A percentile compares a stretch with the other conserved stretches of the same genome.
Conservation (phyloP, 23 tunicate species). For the Ciona savignyi region DNA sequence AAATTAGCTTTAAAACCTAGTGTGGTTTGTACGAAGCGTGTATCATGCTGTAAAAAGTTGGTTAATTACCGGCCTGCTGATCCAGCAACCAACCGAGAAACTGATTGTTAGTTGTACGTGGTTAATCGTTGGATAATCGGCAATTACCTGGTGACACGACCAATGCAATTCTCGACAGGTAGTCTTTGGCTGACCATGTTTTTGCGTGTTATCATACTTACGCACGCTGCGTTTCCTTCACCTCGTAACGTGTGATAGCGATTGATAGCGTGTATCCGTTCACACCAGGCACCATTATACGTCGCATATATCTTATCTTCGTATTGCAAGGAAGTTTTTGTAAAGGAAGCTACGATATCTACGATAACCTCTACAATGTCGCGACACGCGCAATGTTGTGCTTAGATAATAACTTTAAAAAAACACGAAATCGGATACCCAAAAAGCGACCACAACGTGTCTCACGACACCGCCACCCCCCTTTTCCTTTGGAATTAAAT, state of each 20-base stretch:
- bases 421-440: neutral
- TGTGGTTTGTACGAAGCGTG: no score
- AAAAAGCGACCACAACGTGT: neutral
- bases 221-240: slow-evolving; percentile 1
- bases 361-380: neutral
- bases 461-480: neutral
- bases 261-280: neutral
- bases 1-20: no score
- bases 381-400: neutral
- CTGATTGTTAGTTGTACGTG: no score
- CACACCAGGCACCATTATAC: neutral
- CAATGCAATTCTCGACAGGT: neutral
- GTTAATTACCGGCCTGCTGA: no score
- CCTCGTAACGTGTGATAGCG: neutral
- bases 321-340: neutral
- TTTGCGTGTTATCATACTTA: neutral
- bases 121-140: neutral
- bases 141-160: neutral
- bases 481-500: no score
- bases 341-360: neutral
- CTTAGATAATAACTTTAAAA: neutral
- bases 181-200: neutral
- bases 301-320: neutral
- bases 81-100: no score
- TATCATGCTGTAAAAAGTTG: no score